Conservation (phyloP, 2,888 invertebrate genomes). For the Anarsia innoxiella region DNA sequence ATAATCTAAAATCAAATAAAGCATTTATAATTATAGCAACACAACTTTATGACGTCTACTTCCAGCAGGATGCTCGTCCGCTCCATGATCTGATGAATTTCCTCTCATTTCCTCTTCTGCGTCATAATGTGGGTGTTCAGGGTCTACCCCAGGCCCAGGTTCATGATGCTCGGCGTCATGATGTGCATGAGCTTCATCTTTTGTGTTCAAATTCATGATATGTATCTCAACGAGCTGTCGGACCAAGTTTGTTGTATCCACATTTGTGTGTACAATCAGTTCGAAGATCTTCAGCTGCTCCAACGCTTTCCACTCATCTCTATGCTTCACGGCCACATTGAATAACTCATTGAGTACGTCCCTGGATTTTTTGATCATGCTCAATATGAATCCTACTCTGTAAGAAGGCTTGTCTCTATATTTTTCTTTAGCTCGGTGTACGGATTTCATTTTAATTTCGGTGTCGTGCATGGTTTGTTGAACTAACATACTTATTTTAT, state of each 20-base stretch:
- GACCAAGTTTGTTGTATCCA: conserved; percentile 52
- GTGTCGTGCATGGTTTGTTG: conserved; percentile 50
- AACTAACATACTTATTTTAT: conserved; percentile 44
- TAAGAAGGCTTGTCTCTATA: conserved; percentile 36
- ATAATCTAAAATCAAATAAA: too few species aligned
- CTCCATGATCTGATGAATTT: not conserved
- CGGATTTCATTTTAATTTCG: conserved; percentile 34
- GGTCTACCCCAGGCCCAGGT: too few species aligned
- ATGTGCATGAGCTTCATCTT: too few species aligned
- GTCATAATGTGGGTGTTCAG: too few species aligned
- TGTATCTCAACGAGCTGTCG: conserved; percentile 52
- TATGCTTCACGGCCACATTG: conserved; percentile 54
- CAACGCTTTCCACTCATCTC: conserved; percentile 51
- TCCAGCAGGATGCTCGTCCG: too few species aligned
- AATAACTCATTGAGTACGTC: conserved; percentile 53
- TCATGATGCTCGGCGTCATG: too few species aligned
- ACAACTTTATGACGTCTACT: not conserved
- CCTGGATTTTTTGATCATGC: conserved; percentile 51
- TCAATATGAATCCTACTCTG: conserved; percentile 48
- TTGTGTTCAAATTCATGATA: conserved; percentile 35
- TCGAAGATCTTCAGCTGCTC: conserved; percentile 61
- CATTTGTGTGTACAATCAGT: conserved; percentile 55
- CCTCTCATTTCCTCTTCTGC: not conserved
- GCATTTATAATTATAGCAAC: not conserved
- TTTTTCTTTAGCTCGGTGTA: conserved; percentile 32